Base-by-base conservation (phyloP, 2,888 invertebrate genomes). In the Pyrrhia umbra region DNA sequence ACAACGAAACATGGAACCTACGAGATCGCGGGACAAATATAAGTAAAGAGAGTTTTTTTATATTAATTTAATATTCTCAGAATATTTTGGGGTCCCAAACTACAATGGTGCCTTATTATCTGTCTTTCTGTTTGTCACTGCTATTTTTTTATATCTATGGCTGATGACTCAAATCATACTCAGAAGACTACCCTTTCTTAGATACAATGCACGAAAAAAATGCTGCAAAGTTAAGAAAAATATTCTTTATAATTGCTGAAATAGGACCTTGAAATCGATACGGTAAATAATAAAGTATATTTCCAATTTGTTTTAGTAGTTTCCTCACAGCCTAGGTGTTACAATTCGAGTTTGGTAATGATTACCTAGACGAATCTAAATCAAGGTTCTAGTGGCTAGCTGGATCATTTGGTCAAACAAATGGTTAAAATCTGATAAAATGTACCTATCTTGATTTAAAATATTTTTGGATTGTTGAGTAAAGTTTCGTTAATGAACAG, bases 281-380 rank as follows among this genome's bases (percentile, higher is more conserved):
- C 52, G 49, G 52, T 60, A 54, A 59, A 63, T 55, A 66, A 37
- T 13, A 37, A 65, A 61, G 50, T 68, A 47, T 63, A 75, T 77
- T 78, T 68, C 66, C 59, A 77, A 75, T 71, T 71, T 56, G 49
- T 45, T 63, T 63, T 20, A 50, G 47, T 13, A 30, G 55, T 68
- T 78, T 77, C 68, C 61, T 79, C 64, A 72, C 52, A 59, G 72
- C 10, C 64, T 78, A 75, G 72, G 57, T 66, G 62, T 64, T 78
- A 68, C 60, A 66, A 45, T 66, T 66, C 57, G 10, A 37, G 45
- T 68, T 71, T 65, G 43, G 69, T 70, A 67, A 76, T 57, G 59
- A 56, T 49, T 40, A 45, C 57, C 47, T 61, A 63, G 30, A 63
- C 64, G 27, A 77, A 77, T 77, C 61, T 21, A 61, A 68, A 63